A percentile compares a stretch with the other conserved stretches of the same genome.
Evolutionary conservation across 2,797 vertebrate species (phyloP).

Genomic region (Tolypeutes matacus): DNA sequence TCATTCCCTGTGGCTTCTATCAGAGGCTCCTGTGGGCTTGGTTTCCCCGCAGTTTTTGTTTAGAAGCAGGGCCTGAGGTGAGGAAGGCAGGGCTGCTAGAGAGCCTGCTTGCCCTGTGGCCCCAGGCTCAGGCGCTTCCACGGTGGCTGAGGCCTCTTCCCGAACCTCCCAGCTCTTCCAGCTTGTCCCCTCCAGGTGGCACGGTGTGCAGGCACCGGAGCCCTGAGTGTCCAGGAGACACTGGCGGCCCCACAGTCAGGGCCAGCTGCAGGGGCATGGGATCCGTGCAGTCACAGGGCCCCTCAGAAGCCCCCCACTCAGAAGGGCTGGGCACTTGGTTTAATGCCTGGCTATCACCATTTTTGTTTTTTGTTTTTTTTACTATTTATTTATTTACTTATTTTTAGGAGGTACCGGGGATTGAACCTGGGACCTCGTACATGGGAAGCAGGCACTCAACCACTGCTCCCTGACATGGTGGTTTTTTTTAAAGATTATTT

Average conservation of each 20-base stretch:
- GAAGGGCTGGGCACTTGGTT: background rate
- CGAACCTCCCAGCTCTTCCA: background rate
- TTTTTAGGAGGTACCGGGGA: no score
- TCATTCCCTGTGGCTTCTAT: background rate
- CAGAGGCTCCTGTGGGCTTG: background rate
- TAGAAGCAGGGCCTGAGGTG: background rate
- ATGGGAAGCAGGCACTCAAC: no score
- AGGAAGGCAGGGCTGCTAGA: background rate
- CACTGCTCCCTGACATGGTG: no score
- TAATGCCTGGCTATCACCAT: background rate
- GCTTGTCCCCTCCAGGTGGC: background rate
- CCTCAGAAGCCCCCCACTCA: accelerated
- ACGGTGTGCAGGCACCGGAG: accelerated
- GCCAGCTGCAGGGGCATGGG: accelerated
- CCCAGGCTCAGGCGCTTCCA: background rate
- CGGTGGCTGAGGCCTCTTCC: background rate
- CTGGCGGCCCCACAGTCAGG: accelerated
- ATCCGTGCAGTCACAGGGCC: accelerated
- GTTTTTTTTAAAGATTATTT: no score
- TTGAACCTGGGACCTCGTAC: no score
- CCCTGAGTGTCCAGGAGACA: background rate
- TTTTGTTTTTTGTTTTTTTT: background rate
- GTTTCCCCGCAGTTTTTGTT: no score
- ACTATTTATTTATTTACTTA: no score
- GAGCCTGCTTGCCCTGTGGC: background rate